Conservation (phyloP, 2,888 invertebrate species). For the Eupithecia dodoneata region DNA sequence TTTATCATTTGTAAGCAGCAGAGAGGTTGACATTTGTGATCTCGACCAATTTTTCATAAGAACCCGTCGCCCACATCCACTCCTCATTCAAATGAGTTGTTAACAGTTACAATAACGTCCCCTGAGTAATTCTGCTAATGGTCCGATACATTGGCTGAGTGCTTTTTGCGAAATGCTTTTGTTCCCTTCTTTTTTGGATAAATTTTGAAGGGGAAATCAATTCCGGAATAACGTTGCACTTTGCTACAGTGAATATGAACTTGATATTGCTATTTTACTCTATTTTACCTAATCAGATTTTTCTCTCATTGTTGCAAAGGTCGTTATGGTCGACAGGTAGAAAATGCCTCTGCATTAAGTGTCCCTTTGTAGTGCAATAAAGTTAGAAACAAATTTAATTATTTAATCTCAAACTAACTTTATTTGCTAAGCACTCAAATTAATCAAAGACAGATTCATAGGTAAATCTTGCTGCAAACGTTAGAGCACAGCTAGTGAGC, state of each 20-base stretch:
- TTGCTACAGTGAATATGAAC: neutral
- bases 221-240: slow-evolving; percentile 17
- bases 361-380: too few relatives aligned
- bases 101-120: slow-evolving; percentile 66
- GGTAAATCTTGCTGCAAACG: neutral
- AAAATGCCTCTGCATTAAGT: too few relatives aligned
- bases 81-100: slow-evolving; percentile 67
- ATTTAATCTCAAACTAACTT: neutral
- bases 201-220: slow-evolving; percentile 35
- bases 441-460: neutral
- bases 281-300: neutral
- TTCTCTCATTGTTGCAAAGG: neutral
- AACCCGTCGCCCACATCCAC: slow-evolving; percentile 45
- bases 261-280: neutral
- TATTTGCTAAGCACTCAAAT: too few relatives aligned
- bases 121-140: slow-evolving; percentile 60
- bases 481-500: neutral
- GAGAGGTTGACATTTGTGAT: slow-evolving; percentile 18
- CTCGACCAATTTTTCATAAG: slow-evolving; percentile 34
- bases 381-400: too few relatives aligned
- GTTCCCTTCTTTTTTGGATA: slow-evolving; percentile 33
- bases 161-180: slow-evolving; percentile 37
- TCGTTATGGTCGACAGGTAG: too few relatives aligned
- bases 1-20: slow-evolving; percentile 8
- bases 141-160: slow-evolving; percentile 51